Evolutionary conservation across 2,888 invertebrate species (phyloP), one percentile per base, ranked within the genome.

Genomic region (Apotomis betuletana): DNA sequence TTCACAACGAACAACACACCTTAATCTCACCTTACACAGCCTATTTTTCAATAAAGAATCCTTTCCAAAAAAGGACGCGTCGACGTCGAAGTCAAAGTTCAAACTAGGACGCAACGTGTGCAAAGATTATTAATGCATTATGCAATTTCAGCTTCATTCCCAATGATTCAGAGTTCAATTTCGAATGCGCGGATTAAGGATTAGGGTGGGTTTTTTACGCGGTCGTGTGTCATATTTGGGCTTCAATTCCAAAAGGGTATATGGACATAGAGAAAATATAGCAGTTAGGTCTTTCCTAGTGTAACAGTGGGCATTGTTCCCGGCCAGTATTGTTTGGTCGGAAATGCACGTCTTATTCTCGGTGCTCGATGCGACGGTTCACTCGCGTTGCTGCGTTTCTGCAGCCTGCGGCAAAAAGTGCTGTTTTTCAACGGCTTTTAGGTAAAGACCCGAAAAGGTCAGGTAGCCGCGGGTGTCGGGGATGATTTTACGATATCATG

Each of bases 81-180:
- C 71, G 67, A 71, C 67, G 83, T 81, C 27, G 78, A 78, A 85
- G 88, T 87, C 88, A 88, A 86, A 90, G 89, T 90, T 88, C 87
- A 89, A 85, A 81, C 82, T 84, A 80, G 83, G 83, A 81, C 83
- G 81, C 83, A 81, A 81, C 79, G 81, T 78, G 78, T 74, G 61
- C 74, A 67, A 74, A 68, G 72, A 68, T 72, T 72, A 59, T 58
- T 46, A 55, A 71, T 71, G 59, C 65, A 68, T 74, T 54, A 69
- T 74, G 68, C 63, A 78, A 77, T 83, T 79, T 74, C 74, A 70
- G 78, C 79, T 77, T 77, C 81, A 81, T 76, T 69, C 54, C 13
- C 58, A 44, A 8, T 65, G 57, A 13, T 69, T 74, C 82, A 84
- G 81, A 81, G 87, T 84, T 79, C 75, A 81, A 75, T 79, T 82